Conservation (phyloP, 2,888 invertebrate genomes). For the Drosophila phalerata region DNA sequence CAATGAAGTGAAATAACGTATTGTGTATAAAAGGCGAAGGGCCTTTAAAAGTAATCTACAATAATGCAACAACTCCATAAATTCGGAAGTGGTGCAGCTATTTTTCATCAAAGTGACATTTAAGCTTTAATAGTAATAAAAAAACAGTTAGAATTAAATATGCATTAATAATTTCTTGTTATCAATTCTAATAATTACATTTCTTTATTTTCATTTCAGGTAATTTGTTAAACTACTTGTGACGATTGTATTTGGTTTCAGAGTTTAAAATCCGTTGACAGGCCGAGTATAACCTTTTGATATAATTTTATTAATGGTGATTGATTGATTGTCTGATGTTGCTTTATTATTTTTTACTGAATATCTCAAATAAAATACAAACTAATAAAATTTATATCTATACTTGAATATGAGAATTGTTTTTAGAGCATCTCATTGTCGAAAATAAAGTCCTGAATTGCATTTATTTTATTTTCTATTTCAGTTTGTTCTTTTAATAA, state of each 20-base stretch:
- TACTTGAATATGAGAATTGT: neutral
- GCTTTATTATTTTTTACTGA: too few species aligned
- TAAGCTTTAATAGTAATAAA: neutral
- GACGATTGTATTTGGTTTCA: neutral
- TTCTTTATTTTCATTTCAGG: slow-evolving; percentile 31
- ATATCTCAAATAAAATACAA: too few species aligned
- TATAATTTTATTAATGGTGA: too few species aligned
- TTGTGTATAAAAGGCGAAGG: neutral
- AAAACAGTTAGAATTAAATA: neutral
- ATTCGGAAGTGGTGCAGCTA: neutral
- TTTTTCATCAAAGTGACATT: neutral
- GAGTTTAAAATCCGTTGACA: neutral
- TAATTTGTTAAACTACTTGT: slow-evolving; percentile 1
- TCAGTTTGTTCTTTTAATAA: neutral
- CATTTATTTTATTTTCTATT: neutral
- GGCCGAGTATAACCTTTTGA: neutral
- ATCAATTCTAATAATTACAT: neutral
- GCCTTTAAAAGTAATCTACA: neutral
- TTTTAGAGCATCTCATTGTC: neutral
- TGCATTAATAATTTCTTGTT: neutral
- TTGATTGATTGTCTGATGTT: too few species aligned
- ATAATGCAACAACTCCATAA: neutral
- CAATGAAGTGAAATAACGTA: neutral
- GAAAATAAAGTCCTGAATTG: neutral
- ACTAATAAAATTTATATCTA: too few species aligned